Evolutionary conservation across 1,140 invertebrate genomes (phyloP), one percentile per base, ranked within the genome.

Genomic region (Reticulitermes speratus): DNA sequence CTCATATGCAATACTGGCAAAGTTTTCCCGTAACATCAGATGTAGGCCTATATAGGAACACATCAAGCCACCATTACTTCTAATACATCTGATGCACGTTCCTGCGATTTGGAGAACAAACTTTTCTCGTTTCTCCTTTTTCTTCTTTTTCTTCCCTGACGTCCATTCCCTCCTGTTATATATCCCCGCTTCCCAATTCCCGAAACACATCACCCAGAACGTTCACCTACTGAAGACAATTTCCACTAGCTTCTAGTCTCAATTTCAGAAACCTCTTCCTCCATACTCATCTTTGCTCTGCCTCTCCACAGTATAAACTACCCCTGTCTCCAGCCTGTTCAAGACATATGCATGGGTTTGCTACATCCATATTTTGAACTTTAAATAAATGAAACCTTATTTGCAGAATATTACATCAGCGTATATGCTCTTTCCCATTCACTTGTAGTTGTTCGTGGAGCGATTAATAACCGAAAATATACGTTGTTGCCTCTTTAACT

Each of bases 91-190:
- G 65, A 30, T 75, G 25, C 65, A 75, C 65, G 65, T 75, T 30
- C n/a, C 65, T 75, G n/a, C 65, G 65, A 75, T 75, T 75, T 75
- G 65, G n/a, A 75, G 65, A 75, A 75, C 65, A 75, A 75, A 75
- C 65, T 75, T 75, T 75, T 30, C 65, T 75, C 65, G 65, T 75
- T 75, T 75, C 65, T 75, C n/a, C 65, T 75, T 30, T 6, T n/a
- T 30, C 65, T 65, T 65, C 59, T 75, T 75, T 30, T 30, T 75
- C 65, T 75, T 75, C 65, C n/a, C 12, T 75, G n/a, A 75, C 65
- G 16, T 75, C 65, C n/a, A 75, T 75, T 75, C 65, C 25, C 1
- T 75, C 65, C n/a, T 75, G 25, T 30, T 75, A 75, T 75, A 75
- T 65, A 23, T 75, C 65, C 65, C 65, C 38, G 38, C 38, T 38